A percentile compares a stretch with the other conserved stretches of the same genome.
Conservation (phyloP, 2,797 vertebrate species). For the Carduelis carduelis region DNA sequence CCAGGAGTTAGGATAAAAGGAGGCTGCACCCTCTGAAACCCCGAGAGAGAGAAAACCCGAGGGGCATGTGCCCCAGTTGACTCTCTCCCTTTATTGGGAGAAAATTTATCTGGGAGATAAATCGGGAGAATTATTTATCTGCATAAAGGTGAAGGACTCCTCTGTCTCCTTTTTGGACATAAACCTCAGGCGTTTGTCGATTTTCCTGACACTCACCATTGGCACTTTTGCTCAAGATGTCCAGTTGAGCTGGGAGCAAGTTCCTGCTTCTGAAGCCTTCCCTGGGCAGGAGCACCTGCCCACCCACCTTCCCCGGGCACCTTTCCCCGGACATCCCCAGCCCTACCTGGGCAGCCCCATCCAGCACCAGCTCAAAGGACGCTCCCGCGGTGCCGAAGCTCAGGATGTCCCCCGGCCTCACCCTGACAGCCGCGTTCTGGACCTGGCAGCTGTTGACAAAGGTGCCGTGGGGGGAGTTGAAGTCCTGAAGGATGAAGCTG, state of each 20-base stretch:
- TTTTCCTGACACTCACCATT: not conserved
- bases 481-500: constrained; percentile 76
- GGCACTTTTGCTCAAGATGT: rapidly evolving
- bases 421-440: constrained; percentile 78
- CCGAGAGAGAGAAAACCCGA: not conserved
- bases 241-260: not conserved
- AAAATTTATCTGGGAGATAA: not conserved
- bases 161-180: not conserved
- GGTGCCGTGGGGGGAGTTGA: constrained; percentile 76
- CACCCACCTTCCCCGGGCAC: too few relatives aligned
- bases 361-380: constrained; percentile 69
- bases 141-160: not conserved
- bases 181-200: not conserved
- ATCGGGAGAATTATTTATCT: not conserved
- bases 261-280: not conserved
- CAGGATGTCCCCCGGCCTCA: constrained; percentile 74
- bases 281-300: not conserved
- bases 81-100: not conserved
- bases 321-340: not conserved
- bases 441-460: constrained; percentile 81
- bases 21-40: rapidly evolving
- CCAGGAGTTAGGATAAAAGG: not conserved
- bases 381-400: constrained; percentile 69
- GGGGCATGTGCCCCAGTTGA: rapidly evolving
- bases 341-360: not conserved